phyloP scores from a whole-genome alignment of 2,888 invertebrate species.

The Calliphora vomitoria region DNA sequence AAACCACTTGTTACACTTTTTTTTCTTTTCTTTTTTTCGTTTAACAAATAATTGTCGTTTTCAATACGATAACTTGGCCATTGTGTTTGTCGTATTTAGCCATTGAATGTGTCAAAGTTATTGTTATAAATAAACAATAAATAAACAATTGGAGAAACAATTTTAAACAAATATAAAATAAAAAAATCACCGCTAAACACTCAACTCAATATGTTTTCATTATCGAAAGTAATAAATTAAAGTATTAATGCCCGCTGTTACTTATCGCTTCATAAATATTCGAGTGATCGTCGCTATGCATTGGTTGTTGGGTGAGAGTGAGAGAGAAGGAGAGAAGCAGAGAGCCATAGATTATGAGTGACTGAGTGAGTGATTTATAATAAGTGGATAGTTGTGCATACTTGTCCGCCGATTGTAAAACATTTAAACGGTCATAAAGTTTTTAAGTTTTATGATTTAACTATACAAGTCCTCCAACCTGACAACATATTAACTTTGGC shows the following conservation, averaged over 20 bases:
- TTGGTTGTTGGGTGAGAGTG: too few species aligned
- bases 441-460: neutral
- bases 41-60: neutral
- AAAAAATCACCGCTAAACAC: conserved; percentile 29
- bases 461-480: neutral
- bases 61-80: neutral
- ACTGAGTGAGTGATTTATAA: conserved; percentile 2
- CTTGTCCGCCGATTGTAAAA: conserved; percentile 7
- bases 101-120: conserved; percentile 21
- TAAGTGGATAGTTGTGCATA: neutral
- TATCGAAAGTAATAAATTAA: conserved; percentile 28
- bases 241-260: neutral
- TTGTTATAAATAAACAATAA: conserved; percentile 13
- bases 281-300: neutral
- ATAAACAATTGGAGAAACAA: conserved; percentile 5
- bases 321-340: neutral
- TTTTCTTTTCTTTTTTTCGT: neutral
- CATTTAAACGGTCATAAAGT: conserved; percentile 9
- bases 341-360: neutral
- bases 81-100: neutral
- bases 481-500: neutral
- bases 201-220: conserved; percentile 7
- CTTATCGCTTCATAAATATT: neutral
- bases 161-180: conserved; percentile 2
- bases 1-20: conserved; percentile 5